phyloP scores from a whole-genome alignment of 1,140 invertebrate genomes.

The Drosophila pseudoobscura region DNA sequence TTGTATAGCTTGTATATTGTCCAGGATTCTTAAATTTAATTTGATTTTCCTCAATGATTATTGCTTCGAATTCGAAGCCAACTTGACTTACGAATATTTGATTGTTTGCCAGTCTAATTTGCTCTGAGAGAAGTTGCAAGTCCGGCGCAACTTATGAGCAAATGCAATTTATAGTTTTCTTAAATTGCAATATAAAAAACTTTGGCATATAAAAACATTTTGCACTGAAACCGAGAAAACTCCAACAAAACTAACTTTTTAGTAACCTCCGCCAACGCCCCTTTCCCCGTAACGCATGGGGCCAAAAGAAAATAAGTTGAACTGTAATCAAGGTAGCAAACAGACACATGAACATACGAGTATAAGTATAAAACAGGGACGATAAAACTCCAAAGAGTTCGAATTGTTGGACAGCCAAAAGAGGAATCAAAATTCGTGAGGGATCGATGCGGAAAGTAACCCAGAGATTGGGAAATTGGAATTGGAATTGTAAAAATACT shows the following conservation, averaged over 20 bases:
- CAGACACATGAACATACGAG: conserved; percentile 18
- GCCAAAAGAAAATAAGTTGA: conserved; percentile 37
- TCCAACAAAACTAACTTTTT: conserved; percentile 31
- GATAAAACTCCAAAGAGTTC: conserved; percentile 38
- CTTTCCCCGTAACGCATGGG: not conserved
- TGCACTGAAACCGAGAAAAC: conserved; percentile 8
- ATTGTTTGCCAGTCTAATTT: conserved; percentile 1
- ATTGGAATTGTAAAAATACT: no score
- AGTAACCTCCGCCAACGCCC: not conserved
- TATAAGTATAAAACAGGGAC: not conserved
- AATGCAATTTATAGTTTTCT: conserved; percentile 26
- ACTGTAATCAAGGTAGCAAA: conserved; percentile 50
- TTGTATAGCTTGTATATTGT: not conserved
- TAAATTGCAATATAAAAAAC: conserved; percentile 1
- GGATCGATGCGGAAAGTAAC: no score
- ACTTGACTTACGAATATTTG: no score
- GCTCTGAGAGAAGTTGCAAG: not conserved
- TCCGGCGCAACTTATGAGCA: conserved; percentile 1
- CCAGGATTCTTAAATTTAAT: not conserved
- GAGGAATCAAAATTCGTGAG: no score
- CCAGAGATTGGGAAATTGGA: no score
- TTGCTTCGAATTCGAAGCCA: not conserved
- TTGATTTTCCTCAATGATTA: not conserved
- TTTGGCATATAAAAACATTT: conserved; percentile 27
- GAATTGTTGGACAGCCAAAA: not conserved